Conservation (phyloP, 2,113 vertebrate species). For the Gambusia affinis region DNA sequence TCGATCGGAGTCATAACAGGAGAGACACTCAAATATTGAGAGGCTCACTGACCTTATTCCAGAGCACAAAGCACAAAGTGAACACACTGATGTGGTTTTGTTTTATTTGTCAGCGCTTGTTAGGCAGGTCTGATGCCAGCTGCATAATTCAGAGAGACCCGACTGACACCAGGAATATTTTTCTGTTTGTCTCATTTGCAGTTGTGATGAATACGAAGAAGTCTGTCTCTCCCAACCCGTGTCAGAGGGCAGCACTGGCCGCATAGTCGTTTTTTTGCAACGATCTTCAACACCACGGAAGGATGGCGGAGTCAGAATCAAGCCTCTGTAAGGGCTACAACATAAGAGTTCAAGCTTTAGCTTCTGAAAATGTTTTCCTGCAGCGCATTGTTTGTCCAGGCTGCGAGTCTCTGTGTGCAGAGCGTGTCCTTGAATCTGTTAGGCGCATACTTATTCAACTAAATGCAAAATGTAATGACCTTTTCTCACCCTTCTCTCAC, state of each 20-base stretch:
- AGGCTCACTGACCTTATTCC: slow-evolving; percentile 33
- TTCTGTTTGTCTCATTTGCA: slow-evolving; percentile 27
- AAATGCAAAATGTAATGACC: slow-evolving; percentile 27
- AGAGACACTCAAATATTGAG: slow-evolving; percentile 31
- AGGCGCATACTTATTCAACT: slow-evolving; percentile 22
- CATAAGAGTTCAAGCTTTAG: slow-evolving; percentile 6
- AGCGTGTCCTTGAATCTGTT: slow-evolving; percentile 20
- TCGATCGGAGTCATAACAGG: slow-evolving; percentile 51
- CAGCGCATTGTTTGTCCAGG: slow-evolving; percentile 18
- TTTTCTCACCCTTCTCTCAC: slow-evolving; percentile 28
- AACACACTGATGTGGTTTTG: slow-evolving; percentile 8
- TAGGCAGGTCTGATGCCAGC: neutral
- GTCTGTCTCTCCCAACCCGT: slow-evolving; percentile 3
- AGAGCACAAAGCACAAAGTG: slow-evolving; percentile 17
- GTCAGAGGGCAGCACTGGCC: slow-evolving; percentile 28
- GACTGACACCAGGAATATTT: slow-evolving; percentile 13
- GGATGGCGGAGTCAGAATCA: slow-evolving; percentile 4
- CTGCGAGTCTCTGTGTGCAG: slow-evolving; percentile 16
- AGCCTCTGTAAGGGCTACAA: slow-evolving; percentile 29
- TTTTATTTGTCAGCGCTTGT: neutral
- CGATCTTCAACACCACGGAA: slow-evolving; percentile 31
- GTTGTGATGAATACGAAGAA: slow-evolving; percentile 32
- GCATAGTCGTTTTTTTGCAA: slow-evolving; percentile 35
- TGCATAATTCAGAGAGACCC: neutral
- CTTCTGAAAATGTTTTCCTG: slow-evolving; percentile 40